phyloP scores from a whole-genome alignment of 2,797 vertebrate genomes.

The Bradypus variegatus region DNA sequence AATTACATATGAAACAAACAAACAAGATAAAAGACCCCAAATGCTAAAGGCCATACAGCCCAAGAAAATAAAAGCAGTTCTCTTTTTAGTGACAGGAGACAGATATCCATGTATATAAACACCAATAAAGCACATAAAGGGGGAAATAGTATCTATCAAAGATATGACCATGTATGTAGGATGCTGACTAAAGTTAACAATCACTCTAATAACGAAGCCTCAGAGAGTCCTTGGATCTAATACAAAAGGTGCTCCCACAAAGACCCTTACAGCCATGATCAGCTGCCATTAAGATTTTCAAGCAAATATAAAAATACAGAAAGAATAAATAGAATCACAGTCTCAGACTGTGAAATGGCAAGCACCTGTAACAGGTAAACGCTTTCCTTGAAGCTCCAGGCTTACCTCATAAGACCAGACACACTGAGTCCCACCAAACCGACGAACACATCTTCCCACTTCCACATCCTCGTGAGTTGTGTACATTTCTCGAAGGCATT shows the following conservation, averaged over 20 bases:
- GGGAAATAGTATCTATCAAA: background rate
- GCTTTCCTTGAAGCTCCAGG: background rate
- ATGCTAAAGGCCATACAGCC: background rate
- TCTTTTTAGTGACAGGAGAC: background rate
- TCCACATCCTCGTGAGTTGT: slow-evolving; percentile 98
- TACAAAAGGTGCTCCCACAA: background rate
- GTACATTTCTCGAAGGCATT: slow-evolving; percentile 97
- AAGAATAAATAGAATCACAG: background rate
- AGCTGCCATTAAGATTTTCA: background rate
- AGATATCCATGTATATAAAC: background rate
- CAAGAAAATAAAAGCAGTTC: background rate
- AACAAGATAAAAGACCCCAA: background rate
- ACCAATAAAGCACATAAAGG: background rate
- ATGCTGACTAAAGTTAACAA: background rate
- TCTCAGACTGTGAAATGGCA: background rate
- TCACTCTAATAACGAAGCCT: background rate
- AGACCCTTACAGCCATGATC: background rate
- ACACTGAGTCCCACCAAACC: slow-evolving; percentile 95
- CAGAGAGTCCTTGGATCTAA: background rate
- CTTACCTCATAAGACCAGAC: slow-evolving; percentile 99
- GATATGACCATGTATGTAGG: background rate
- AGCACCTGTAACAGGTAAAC: background rate
- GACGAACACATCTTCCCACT: slow-evolving; percentile 91
- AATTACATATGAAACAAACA: background rate
- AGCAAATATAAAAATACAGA: background rate